These are phyloP conservation scores for Cacatua alba DNA, from an alignment of 2,113 vertebrate species.

Conservation along the genomic window DNA sequence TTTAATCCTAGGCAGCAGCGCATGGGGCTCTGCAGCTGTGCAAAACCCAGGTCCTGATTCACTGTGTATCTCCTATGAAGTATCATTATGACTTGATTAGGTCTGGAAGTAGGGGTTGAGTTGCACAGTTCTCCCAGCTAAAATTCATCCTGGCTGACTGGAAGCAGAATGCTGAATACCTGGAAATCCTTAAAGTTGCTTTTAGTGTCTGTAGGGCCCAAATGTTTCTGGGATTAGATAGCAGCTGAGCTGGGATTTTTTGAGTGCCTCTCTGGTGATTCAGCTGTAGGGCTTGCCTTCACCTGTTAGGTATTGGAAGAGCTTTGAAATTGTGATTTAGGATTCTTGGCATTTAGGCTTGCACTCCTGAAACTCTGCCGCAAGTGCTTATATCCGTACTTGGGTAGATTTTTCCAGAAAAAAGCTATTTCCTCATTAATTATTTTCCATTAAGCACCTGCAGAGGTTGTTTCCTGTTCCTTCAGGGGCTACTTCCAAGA, in stretches of 20 bases:
- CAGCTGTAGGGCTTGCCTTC: not conserved
- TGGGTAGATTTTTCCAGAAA: not conserved
- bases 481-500: not conserved
- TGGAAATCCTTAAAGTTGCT: not conserved
- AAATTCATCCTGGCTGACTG: not conserved
- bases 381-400: accelerated
- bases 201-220: not conserved
- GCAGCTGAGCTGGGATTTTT: not conserved
- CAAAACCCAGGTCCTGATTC: not conserved
- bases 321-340: not conserved
- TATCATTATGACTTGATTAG: accelerated
- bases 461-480: not conserved
- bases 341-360: not conserved
- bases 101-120: accelerated
- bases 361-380: not conserved
- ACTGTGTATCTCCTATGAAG: not conserved
- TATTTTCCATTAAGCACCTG: not conserved
- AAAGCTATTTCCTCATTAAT: not conserved
- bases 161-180: not conserved
- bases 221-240: not conserved
- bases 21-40: not conserved
- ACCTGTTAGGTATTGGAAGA: not conserved
- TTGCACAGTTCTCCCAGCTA: not conserved
- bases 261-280: not conserved
- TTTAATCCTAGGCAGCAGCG: not conserved